Conservation (phyloP, 1,140 invertebrate genomes). For the Cataglyphis hispanica region DNA sequence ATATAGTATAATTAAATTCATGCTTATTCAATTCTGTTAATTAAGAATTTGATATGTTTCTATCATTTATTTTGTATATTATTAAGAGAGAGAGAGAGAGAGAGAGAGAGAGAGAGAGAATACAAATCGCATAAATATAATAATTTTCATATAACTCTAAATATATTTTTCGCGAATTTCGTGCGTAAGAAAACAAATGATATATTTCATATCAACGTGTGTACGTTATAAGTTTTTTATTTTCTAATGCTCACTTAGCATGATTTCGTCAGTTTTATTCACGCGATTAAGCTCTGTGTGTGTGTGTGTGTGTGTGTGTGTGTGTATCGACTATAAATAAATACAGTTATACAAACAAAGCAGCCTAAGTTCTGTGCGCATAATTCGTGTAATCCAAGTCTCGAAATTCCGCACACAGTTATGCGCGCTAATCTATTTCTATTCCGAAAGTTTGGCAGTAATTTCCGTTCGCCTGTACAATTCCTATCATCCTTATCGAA, state of each 20-base stretch:
- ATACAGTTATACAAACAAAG: conserved; percentile 59
- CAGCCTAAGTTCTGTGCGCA: conserved; percentile 56
- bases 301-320: too few species aligned
- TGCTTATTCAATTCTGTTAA: not conserved
- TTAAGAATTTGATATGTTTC: not conserved
- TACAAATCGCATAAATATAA: too few species aligned
- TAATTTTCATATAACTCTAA: not conserved
- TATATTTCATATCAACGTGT: too few species aligned
- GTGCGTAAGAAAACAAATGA: not conserved
- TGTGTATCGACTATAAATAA: conserved; percentile 58
- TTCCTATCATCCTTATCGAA: conserved; percentile 41
- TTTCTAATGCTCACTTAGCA: not conserved
- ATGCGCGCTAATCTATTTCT: not conserved
- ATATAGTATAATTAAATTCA: not conserved
- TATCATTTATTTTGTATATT: not conserved
- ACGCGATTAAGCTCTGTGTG: too few species aligned
- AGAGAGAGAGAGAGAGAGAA: too few species aligned
- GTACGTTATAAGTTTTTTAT: not conserved
- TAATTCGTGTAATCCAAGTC: conserved; percentile 69
- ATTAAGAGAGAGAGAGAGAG: too few species aligned
- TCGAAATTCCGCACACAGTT: conserved; percentile 53
- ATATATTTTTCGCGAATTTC: not conserved
- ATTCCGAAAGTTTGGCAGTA: not conserved
- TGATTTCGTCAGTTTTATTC: not conserved
- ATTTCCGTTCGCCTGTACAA: not conserved